Evolutionary conservation across 2,113 vertebrate genomes (phyloP).

Genomic region (Illadopsis cleaveri): DNA sequence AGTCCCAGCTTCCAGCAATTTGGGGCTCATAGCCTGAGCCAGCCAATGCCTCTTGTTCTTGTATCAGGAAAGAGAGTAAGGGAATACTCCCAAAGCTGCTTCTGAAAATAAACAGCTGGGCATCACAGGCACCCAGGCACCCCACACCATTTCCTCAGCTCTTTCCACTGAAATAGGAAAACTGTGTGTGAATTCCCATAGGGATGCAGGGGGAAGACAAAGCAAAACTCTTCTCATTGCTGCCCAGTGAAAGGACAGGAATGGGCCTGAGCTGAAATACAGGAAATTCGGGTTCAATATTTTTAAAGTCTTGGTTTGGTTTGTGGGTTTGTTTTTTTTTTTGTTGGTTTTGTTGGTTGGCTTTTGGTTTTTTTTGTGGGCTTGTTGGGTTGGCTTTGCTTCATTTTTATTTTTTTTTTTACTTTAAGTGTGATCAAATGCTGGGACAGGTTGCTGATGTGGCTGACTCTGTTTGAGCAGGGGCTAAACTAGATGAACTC

Average conservation of each 20-base stretch:
- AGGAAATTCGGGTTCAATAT: neutral
- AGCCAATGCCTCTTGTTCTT: neutral
- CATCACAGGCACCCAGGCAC: neutral
- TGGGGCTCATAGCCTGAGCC: neutral
- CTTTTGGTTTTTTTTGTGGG: neutral
- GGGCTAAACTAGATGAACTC: neutral
- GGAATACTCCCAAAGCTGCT: neutral
- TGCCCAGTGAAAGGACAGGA: neutral
- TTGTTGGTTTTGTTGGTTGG: neutral
- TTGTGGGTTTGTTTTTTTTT: neutral
- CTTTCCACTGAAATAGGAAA: neutral
- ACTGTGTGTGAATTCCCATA: neutral
- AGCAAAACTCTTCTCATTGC: neutral
- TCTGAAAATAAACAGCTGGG: neutral
- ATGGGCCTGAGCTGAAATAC: neutral
- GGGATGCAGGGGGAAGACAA: neutral
- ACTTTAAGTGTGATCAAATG: neutral
- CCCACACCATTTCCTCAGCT: neutral
- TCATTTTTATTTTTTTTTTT: neutral
- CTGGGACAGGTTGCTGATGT: neutral
- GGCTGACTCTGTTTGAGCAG: neutral
- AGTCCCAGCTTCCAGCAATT: neutral
- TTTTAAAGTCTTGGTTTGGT: neutral
- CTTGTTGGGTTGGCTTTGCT: neutral
- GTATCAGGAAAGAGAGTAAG: neutral